phyloP scores from a whole-genome alignment of 2,113 vertebrate genomes.

The Coptodon bakossiorum region DNA sequence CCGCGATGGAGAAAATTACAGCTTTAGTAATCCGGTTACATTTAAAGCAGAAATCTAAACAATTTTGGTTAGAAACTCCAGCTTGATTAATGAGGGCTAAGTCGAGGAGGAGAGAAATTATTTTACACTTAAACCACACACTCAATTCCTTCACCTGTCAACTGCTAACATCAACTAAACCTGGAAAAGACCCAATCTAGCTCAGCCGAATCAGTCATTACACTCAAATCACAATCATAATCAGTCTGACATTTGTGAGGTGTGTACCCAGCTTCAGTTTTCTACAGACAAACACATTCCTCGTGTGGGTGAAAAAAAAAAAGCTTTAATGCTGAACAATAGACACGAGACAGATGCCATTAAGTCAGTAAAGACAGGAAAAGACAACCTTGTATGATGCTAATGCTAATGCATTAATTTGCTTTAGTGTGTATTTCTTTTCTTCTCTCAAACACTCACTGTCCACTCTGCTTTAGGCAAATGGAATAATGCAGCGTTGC shows the following conservation, averaged over 20 bases:
- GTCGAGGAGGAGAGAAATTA: neutral
- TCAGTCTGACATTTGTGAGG: neutral
- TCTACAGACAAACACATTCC: neutral
- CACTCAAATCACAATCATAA: neutral
- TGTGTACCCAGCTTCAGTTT: rapidly evolving
- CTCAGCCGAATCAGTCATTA: neutral
- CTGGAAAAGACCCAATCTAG: neutral
- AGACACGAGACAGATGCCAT: neutral
- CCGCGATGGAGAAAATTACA: neutral
- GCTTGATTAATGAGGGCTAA: neutral
- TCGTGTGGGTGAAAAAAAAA: neutral
- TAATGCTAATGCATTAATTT: neutral
- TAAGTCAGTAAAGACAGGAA: neutral
- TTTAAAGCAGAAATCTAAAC: neutral
- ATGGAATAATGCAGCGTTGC: constrained; percentile 14
- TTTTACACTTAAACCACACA: neutral
- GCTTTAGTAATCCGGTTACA: neutral
- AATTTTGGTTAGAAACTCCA: neutral
- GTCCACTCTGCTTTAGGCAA: constrained; percentile 71
- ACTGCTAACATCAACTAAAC: neutral
- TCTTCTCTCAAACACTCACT: neutral
- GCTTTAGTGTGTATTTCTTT: neutral
- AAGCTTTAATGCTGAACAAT: neutral
- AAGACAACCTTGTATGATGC: neutral
- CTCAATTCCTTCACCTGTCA: neutral